These are phyloP conservation scores for Eulemur coronatus DNA, from an alignment of 2,797 vertebrate species.

Conservation along the genomic window DNA sequence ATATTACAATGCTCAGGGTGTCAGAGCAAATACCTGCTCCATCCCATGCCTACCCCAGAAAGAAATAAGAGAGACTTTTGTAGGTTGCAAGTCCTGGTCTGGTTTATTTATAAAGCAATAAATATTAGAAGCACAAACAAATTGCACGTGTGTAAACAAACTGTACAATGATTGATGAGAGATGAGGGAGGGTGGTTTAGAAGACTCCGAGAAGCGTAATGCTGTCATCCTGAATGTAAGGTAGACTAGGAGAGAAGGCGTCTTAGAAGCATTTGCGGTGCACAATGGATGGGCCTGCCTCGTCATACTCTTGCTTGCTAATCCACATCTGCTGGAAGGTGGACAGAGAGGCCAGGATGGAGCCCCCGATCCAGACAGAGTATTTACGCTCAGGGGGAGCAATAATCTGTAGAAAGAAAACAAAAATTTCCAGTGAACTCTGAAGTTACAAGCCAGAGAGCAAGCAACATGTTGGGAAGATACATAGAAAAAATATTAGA, in stretches of 20 bases:
- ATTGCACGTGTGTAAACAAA: conserved; percentile 92
- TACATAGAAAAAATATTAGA: not conserved
- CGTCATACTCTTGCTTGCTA: conserved; percentile 90
- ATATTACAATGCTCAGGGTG: not conserved
- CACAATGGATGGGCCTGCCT: conserved; percentile 96
- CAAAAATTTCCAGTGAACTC: not conserved
- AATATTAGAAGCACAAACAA: conserved; percentile 92
- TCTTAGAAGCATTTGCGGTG: conserved; percentile 99
- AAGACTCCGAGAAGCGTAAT: conserved; percentile 85
- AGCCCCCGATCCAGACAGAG: conserved; percentile 90
- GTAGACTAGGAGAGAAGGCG: conserved; percentile 81
- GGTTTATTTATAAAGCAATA: conserved; percentile 94
- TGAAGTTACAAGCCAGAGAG: not conserved
- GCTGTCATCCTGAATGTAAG: conserved; percentile 87
- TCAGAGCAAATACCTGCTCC: not conserved
- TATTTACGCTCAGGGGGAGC: conserved; percentile 91
- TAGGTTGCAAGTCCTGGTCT: conserved; percentile 85
- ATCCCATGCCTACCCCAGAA: not conserved
- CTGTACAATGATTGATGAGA: conserved; percentile 90
- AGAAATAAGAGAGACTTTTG: conserved; percentile 56
- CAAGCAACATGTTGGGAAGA: not conserved
- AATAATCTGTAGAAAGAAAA: conserved; percentile 86
- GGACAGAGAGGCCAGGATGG: conserved; percentile 90
- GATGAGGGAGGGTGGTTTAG: conserved; percentile 80
- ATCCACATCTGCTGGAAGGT: conserved; percentile 95